A percentile compares a stretch with the other conserved stretches of the same genome.
Conservation (phyloP, 2,888 invertebrate genomes). For the Crioceris asparagi region DNA sequence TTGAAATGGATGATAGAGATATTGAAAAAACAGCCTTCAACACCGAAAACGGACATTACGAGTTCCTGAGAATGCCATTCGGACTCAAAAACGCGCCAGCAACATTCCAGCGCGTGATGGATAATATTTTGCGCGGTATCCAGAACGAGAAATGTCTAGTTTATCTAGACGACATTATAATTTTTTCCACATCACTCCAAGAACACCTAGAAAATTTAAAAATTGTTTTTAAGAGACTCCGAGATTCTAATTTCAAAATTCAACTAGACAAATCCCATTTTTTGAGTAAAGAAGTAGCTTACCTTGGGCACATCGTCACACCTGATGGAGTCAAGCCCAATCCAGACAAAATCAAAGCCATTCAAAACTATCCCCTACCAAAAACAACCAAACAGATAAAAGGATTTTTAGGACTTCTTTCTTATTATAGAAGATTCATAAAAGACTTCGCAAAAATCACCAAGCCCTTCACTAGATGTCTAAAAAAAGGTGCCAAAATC, state of each 20-base stretch:
- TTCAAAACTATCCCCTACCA: conserved; percentile 15
- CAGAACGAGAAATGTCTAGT: conserved; percentile 17
- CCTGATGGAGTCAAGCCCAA: conserved; percentile 8
- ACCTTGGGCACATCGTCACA: conserved; percentile 11
- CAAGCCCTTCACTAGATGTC: conserved; percentile 14
- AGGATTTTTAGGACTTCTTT: conserved; percentile 15
- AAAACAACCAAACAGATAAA: conserved; percentile 18
- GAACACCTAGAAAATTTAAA: conserved; percentile 12
- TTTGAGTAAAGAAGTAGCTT: conserved; percentile 15
- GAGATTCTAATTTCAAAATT: conserved; percentile 16
- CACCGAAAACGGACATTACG: conserved; percentile 13
- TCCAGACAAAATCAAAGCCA: conserved; percentile 9
- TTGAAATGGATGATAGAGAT: conserved; percentile 12
- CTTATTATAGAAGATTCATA: conserved; percentile 17
- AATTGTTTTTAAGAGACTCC: conserved; percentile 12
- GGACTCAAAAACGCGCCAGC: conserved; percentile 21
- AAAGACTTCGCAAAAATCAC: conserved; percentile 16
- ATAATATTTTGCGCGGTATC: conserved; percentile 17
- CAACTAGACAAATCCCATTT: conserved; percentile 18
- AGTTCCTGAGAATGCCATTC: conserved; percentile 21
- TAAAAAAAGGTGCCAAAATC: conserved; percentile 14
- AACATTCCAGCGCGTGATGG: conserved; percentile 22
- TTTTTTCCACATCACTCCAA: conserved; percentile 12
- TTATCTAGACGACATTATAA: conserved; percentile 21
- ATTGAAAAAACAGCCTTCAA: conserved; percentile 16